Evolutionary conservation across 2,797 vertebrate species (phyloP).

Genomic region (Cryptoprocta ferox): DNA sequence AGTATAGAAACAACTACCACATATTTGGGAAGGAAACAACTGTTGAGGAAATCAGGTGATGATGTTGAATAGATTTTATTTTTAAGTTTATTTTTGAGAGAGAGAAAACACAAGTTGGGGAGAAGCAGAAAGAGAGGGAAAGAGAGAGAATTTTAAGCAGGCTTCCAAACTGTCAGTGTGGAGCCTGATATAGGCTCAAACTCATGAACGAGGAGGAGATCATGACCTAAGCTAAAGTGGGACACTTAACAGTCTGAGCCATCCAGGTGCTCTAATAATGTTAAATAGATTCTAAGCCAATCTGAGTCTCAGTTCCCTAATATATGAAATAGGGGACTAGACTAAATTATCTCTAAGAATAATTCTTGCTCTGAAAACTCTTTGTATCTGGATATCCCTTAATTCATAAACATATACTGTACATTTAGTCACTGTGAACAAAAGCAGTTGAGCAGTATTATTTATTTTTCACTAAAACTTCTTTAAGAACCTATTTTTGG

Average conservation of each 20-base stretch:
- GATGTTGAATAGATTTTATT: neutral
- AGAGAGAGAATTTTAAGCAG: too few species aligned
- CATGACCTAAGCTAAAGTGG: too few species aligned
- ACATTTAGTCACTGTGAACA: neutral
- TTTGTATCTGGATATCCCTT: neutral
- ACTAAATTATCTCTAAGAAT: neutral
- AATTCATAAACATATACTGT: neutral
- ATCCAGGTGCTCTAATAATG: neutral
- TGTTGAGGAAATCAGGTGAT: neutral
- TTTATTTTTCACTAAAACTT: neutral
- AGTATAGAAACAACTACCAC: neutral
- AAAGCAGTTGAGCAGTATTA: neutral
- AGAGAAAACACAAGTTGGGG: too few species aligned
- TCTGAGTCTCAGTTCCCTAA: neutral
- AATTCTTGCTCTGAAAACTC: slow-evolving; percentile 28
- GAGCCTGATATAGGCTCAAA: too few species aligned
- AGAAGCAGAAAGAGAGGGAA: too few species aligned
- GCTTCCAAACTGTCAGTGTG: too few species aligned
- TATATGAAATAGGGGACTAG: neutral
- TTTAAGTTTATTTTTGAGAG: too few species aligned
- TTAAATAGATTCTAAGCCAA: neutral
- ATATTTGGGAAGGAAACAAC: neutral
- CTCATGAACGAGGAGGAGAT: too few species aligned
- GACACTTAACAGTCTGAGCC: too few species aligned
- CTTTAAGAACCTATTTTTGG: neutral